Base-by-base conservation (phyloP, 2,888 invertebrate species). In the Arctia plantaginis region DNA sequence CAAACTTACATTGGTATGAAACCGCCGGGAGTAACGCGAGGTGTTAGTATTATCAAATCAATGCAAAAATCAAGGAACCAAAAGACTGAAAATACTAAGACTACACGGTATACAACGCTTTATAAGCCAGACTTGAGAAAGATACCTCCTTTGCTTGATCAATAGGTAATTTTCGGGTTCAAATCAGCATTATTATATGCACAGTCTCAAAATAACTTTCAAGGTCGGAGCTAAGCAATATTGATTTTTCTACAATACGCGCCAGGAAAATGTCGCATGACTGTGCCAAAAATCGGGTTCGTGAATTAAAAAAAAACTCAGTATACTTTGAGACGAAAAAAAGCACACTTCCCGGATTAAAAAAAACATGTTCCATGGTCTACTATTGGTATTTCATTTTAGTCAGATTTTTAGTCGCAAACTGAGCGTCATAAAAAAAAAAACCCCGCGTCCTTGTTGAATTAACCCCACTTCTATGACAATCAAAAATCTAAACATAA, bases 181-280 rank as follows among this genome's bases (percentile, higher is more conserved):
- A 51, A 35, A 51, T 62, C 62, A 30, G 62, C 64, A 20, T 4
- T 20, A 64, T 33, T 64, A 33, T 18, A 33, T 41, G 47, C 72
- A 70, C 65, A 72, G 72, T 67, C 69, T 75, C 51, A 64, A 15
- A 75, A 41, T 44, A 47, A 12, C 70, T 64, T 15, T n/a, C 74
- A 74, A 77, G 77, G 80, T 47, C 62, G n/a, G 23, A 27, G 27
- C 30, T 68, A 30, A 20, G 66, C 47, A 72, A 64, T 80, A 71
- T 74, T 74, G 71, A 78, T 71, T 75, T 72, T 71, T 74, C 47
- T 51, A 72, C 69, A 74, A 81, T 71, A 81, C 66, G 69, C 59
- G 33, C 64, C 15, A 33, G 33, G 8, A 33, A 13, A 65, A 65
- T 33, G 18, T 65, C 64, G 4, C 33, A 30, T 18, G 33, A 0